Conservation (phyloP, 2,797 vertebrate species). For the Anguilla pacifica region DNA sequence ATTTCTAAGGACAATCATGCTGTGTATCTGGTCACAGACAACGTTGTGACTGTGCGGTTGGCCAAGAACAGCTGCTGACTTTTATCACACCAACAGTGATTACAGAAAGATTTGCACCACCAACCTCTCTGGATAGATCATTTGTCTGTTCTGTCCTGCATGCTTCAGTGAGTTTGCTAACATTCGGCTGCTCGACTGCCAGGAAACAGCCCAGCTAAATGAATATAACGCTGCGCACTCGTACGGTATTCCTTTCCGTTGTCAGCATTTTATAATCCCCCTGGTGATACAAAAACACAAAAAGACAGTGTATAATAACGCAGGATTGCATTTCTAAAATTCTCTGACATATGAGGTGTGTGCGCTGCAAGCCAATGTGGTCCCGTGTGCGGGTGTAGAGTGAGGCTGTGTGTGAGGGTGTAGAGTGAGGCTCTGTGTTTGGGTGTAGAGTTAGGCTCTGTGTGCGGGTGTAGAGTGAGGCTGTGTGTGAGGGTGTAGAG, state of each 20-base stretch:
- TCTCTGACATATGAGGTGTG: background rate
- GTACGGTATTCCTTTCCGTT: background rate
- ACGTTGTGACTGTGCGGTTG: background rate
- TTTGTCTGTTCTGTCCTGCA: slow-evolving; percentile 4
- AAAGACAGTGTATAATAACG: background rate
- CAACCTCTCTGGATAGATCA: background rate
- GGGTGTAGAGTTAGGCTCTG: background rate
- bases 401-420: background rate
- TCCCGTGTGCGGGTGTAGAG: background rate
- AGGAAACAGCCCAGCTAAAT: background rate
- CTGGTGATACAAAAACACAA: background rate
- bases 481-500: background rate
- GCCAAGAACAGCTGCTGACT: background rate
- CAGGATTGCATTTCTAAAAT: background rate
- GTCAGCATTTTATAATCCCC: background rate
- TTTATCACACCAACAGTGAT: background rate
- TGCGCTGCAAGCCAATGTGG: background rate
- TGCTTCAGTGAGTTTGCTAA: slow-evolving; percentile 4
- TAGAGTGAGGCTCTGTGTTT: background rate
- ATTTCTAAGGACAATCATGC: background rate
- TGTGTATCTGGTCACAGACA: background rate
- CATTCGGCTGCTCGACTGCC: background rate
- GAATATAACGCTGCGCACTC: background rate
- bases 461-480: background rate
- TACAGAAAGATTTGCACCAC: slow-evolving; percentile 1